These are phyloP conservation scores for Mionectes macconnelli DNA, from an alignment of 2,113 vertebrate genomes.

Conservation along the genomic window DNA sequence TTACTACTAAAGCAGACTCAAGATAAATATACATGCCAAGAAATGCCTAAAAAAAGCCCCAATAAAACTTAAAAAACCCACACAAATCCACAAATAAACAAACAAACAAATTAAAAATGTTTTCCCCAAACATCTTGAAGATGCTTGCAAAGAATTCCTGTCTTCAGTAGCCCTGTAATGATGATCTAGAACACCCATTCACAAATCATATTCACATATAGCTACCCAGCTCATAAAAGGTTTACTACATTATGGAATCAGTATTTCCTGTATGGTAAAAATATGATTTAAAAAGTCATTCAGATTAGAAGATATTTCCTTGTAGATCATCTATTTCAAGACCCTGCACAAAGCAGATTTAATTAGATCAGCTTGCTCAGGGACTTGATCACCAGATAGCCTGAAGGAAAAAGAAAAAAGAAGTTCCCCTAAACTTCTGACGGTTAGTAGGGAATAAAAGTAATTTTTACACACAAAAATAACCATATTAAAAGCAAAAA, in stretches of 20 bases:
- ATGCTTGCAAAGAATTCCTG: not conserved
- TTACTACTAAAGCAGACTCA: not conserved
- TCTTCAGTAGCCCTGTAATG: not conserved
- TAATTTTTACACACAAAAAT: not conserved
- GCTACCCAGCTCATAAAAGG: not conserved
- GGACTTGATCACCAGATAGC: not conserved
- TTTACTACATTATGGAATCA: not conserved
- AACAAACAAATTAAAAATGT: not conserved
- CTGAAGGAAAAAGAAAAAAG: not conserved
- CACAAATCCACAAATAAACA: not conserved
- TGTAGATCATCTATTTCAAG: not conserved
- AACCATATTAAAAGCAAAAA: not conserved
- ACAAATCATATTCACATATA: not conserved
- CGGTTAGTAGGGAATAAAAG: not conserved
- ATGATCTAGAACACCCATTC: not conserved
- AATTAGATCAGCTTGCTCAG: not conserved
- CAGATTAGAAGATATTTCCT: not conserved
- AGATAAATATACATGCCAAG: slow-evolving; percentile 20
- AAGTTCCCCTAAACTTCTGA: not conserved
- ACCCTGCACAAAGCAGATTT: not conserved
- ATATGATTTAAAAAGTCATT: not conserved
- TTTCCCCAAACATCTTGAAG: not conserved
- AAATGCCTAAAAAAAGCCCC: not conserved
- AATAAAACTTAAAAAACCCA: not conserved
- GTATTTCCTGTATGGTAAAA: not conserved